Evolutionary conservation across 2,888 invertebrate species (phyloP).

Genomic region (Dendrolimus houi): DNA sequence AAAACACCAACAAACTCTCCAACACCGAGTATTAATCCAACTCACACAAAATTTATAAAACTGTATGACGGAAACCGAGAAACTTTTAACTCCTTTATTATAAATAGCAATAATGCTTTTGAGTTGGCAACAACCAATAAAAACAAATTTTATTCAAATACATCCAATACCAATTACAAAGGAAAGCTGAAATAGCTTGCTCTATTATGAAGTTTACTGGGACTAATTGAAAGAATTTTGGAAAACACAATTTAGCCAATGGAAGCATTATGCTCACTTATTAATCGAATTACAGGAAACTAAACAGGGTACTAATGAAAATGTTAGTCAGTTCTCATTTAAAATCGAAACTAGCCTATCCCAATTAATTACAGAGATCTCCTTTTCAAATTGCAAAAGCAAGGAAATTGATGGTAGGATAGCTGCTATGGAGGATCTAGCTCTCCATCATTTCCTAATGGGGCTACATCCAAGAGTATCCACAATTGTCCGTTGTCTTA

Average conservation of each 20-base stretch:
- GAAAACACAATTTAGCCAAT: conserved; percentile 1
- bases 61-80: too few relatives aligned
- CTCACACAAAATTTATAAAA: too few relatives aligned
- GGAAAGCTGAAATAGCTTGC: too few relatives aligned
- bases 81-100: too few relatives aligned
- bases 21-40: too few relatives aligned
- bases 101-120: too few relatives aligned
- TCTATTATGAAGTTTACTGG: neutral
- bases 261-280: conserved; percentile 14
- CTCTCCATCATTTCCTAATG: conserved; percentile 11
- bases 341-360: conserved; percentile 17
- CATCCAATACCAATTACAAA: too few relatives aligned
- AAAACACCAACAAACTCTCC: too few relatives aligned
- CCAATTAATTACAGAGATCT: conserved; percentile 19
- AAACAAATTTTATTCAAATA: too few relatives aligned
- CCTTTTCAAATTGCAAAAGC: conserved; percentile 10
- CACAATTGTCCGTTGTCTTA: conserved; percentile 7
- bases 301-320: conserved; percentile 12
- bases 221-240: neutral
- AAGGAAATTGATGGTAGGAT: conserved; percentile 10
- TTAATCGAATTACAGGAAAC: conserved; percentile 17
- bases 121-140: too few relatives aligned
- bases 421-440: conserved; percentile 16
- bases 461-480: conserved; percentile 7
- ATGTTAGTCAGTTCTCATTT: conserved; percentile 16